Conservation (phyloP, 2,113 vertebrate genomes). For the Leucoraja erinaceus region DNA sequence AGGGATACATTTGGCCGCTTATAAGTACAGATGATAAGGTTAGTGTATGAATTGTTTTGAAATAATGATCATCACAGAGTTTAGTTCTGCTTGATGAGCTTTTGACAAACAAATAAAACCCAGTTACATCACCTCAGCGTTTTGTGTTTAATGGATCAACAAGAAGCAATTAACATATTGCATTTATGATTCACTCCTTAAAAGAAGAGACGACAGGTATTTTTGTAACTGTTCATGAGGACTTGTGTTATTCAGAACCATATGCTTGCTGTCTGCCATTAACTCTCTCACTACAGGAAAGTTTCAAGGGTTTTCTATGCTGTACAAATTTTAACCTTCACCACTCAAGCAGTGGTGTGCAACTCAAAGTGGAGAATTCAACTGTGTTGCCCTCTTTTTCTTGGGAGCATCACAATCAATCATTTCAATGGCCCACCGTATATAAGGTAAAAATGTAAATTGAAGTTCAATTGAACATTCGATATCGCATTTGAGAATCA, state of each 20-base stretch:
- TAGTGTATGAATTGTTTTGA: neutral
- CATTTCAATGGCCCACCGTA: neutral
- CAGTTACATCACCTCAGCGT: neutral
- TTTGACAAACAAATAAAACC: neutral
- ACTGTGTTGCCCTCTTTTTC: neutral
- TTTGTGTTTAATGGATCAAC: neutral
- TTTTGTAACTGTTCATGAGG: neutral
- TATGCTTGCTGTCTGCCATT: neutral
- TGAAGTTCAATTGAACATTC: neutral
- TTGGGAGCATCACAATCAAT: neutral
- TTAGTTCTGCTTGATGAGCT: neutral
- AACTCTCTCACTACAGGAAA: neutral
- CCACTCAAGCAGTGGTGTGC: neutral
- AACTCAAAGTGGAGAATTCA: neutral
- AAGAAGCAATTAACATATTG: slow-evolving; percentile 16
- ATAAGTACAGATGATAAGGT: neutral
- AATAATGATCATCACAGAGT: neutral
- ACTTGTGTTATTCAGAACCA: neutral
- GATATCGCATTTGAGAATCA: neutral
- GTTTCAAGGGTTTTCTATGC: neutral
- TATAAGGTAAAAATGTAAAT: neutral
- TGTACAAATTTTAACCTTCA: neutral
- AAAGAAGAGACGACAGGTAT: neutral
- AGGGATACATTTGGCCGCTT: neutral
- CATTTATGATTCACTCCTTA: neutral